Percentiles rank a stretch among this genome's conserved stretches.
phyloP scores from a whole-genome alignment of 1,140 invertebrate genomes.

The Marisa cornuarietis region DNA sequence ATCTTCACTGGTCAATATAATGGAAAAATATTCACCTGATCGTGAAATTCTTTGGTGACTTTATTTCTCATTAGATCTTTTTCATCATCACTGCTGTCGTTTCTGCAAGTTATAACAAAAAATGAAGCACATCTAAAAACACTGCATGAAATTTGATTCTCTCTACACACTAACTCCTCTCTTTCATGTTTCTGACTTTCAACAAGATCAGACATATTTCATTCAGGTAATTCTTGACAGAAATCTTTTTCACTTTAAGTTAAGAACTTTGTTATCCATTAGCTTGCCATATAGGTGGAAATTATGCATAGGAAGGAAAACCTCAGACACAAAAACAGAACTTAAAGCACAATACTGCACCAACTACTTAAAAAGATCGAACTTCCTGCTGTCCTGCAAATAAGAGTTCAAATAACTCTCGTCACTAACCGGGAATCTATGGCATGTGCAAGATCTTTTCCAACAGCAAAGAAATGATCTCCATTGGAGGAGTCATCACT shows the following conservation, averaged over 20 bases:
- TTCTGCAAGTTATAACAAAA: slow-evolving; percentile 21
- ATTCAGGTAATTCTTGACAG: neutral
- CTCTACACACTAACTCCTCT: neutral
- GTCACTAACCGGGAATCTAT: slow-evolving; percentile 48
- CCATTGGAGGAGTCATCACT: slow-evolving; percentile 59
- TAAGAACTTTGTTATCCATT: too few species aligned
- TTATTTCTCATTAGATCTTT: slow-evolving; percentile 10
- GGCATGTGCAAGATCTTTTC: slow-evolving; percentile 50
- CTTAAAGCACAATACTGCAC: neutral
- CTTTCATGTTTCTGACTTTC: neutral
- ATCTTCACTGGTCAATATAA: neutral
- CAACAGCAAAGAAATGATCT: slow-evolving; percentile 59
- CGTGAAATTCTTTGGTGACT: neutral
- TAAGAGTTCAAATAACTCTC: neutral
- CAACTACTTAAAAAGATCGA: neutral
- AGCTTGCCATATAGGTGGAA: neutral
- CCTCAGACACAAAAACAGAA: neutral
- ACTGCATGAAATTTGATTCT: neutral
- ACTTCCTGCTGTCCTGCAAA: neutral
- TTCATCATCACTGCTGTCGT: slow-evolving; percentile 47
- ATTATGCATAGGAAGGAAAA: slow-evolving; percentile 9
- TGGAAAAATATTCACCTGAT: neutral
- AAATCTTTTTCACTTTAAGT: too few species aligned
- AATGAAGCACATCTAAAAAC: neutral
- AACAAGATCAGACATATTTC: neutral